Evolutionary conservation across 2,113 vertebrate genomes (phyloP).

Genomic region (Clarias macrocephalus): DNA sequence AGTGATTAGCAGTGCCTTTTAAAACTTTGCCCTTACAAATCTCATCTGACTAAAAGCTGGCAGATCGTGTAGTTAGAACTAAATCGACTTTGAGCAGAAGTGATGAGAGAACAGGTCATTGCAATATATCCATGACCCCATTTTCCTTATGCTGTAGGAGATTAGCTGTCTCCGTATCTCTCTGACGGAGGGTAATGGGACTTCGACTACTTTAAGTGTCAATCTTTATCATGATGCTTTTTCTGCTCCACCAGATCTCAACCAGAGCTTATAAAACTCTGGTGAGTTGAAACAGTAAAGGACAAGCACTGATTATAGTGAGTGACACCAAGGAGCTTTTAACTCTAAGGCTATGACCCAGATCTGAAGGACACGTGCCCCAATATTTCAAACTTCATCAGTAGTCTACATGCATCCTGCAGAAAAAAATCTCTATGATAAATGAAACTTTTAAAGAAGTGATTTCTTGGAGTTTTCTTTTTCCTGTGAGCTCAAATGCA

Average conservation of each 20-base stretch:
- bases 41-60: neutral
- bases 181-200: slow-evolving; percentile 40
- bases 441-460: neutral
- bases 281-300: neutral
- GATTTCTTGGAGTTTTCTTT: neutral
- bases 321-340: slow-evolving; percentile 27
- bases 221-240: slow-evolving; percentile 39
- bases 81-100: slow-evolving; percentile 39
- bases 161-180: slow-evolving; percentile 36
- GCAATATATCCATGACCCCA: slow-evolving; percentile 33
- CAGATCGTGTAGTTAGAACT: neutral
- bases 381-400: slow-evolving; percentile 20
- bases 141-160: slow-evolving; percentile 23
- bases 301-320: slow-evolving; percentile 19
- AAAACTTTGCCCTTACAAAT: slow-evolving; percentile 29
- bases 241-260: slow-evolving; percentile 2
- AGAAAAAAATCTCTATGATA: neutral
- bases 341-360: slow-evolving; percentile 3
- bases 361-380: neutral
- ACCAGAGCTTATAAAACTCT: slow-evolving; percentile 21
- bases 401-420: slow-evolving; percentile 7
- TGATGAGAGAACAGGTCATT: slow-evolving; percentile 31
- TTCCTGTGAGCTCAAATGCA: neutral
- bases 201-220: slow-evolving; percentile 48
- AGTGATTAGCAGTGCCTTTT: slow-evolving; percentile 2